Base-by-base conservation (phyloP, 2,888 invertebrate genomes). In the Tigriopus californicus region DNA sequence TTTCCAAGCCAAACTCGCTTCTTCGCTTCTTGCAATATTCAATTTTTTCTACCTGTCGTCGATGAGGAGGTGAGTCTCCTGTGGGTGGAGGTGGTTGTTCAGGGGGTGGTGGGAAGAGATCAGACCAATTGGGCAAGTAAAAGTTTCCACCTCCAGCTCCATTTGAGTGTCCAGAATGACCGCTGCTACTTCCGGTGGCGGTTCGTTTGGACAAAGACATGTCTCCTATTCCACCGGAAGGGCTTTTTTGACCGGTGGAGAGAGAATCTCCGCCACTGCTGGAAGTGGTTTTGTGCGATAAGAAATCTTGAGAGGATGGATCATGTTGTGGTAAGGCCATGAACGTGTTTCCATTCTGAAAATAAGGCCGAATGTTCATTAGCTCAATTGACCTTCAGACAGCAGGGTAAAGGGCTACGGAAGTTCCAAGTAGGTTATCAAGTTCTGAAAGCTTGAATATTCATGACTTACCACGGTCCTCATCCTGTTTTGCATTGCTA, bases 61-160 rank as follows among this genome's bases (percentile, higher is more conserved):
- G 33, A 33, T 33, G 33, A 5, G 33, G 33, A 33, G 33, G 33
- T 8, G 33, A 33, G 8, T 33, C 33, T 33, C 33, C 33, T 3
- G 3, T 49, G 5, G 54, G 54, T 41, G 54, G 54, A 40, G 54
- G 54, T 11, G 15, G 54, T 15, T 54, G 20, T 5, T 20, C 20
- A 11, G 54, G 54, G 1, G 54, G 54, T 54, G 54, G 54, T 1
- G 54, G 54, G 3, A 54, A 54, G 22, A 54, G 33, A 15, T 54
- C 54, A n/a, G 54, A 54, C 54, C 54, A 54, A 54, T 54, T 54
- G n/a, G 54, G 54, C 54, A 54, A n/a, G 15, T 20, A 15, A 8
- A 44, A 44, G 8, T 33, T 33, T 33, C 47, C 47, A 1, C 47
- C 47, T 2, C 47, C 24, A 47, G 47, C 18, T 18, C 47, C 24